Evolutionary conservation across 2,113 vertebrate species (phyloP).

Genomic region (Sinosuthora webbiana): DNA sequence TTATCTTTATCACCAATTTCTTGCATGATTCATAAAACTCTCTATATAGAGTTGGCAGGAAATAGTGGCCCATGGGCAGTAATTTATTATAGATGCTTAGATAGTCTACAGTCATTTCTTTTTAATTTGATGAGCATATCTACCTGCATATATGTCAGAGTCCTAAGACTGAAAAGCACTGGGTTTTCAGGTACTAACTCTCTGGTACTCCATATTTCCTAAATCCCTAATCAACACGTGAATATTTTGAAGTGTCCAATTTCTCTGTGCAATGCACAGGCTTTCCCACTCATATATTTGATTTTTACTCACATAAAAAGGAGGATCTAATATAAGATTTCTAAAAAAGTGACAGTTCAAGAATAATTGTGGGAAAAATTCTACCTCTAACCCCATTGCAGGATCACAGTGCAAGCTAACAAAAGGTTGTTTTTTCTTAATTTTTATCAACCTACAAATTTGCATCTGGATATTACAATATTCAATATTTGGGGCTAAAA

Average conservation of each 20-base stretch:
- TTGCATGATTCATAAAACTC: conserved; percentile 32
- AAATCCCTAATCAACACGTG: neutral
- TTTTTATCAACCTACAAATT: neutral
- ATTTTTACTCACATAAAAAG: neutral
- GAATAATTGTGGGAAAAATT: neutral
- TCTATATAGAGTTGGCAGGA: neutral
- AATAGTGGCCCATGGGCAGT: neutral
- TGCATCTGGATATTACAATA: neutral
- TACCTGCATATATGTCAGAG: neutral
- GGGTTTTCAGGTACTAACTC: neutral
- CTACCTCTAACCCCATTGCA: neutral
- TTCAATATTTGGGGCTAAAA: neutral
- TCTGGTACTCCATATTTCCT: neutral
- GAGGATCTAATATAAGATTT: neutral
- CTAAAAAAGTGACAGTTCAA: neutral
- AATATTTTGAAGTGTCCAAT: neutral
- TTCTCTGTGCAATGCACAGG: neutral
- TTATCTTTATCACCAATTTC: conserved; percentile 1
- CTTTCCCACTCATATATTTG: neutral
- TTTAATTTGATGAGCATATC: neutral
- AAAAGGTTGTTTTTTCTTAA: neutral
- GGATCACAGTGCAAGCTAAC: neutral
- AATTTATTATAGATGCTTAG: neutral
- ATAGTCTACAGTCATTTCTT: neutral
- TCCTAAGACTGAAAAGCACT: neutral